Base-by-base conservation (phyloP, 2,888 invertebrate species). In the Noctua janthe region DNA sequence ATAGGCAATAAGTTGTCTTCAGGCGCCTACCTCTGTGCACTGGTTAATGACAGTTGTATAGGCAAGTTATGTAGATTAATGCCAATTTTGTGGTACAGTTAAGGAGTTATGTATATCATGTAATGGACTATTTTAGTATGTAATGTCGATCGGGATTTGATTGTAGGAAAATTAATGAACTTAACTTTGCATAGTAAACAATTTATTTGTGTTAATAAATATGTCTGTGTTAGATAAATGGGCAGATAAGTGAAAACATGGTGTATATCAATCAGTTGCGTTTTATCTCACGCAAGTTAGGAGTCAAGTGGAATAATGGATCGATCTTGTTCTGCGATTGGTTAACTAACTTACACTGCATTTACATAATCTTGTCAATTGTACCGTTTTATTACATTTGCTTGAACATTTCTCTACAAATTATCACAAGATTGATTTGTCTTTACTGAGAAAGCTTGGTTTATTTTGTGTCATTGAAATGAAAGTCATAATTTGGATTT, bases 1-100 rank as follows among this genome's bases (percentile, higher is more conserved):
- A 95, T 95, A 95, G 93, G 94, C 94, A 94, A 94, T 95, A 94
- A 93, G 91, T 94, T 93, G 94, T 92, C 94, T 92, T 91, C 91
- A 94, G 94, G 93, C 94, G 93, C 93, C 93, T 93, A 91, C 92
- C 90, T 92, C 91, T 91, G 91, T 93, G 93, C 93, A 94, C 94
- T 91, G 92, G 91, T 94, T 94, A 95, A 95, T 94, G 94, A 94
- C 94, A 93, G 93, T 90, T 94, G 93, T 93, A 88, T 88, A 93
- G 93, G 91, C 91, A 91, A 94, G 94, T 93, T 94, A 94, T 94
- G 94, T 90, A 94, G 93, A 95, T 95, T 92, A 92, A 93, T 92
- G 92, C 92, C 94, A 94, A 94, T 94, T 95, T 93, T 91, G 92
- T 90, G 90, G 90, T 90, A 89, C 90, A 89, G 87, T 86, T 88